A percentile compares a stretch with the other conserved stretches of the same genome.
Conservation (phyloP, 2,113 vertebrate species). For the Picathartes gymnocephalus region DNA sequence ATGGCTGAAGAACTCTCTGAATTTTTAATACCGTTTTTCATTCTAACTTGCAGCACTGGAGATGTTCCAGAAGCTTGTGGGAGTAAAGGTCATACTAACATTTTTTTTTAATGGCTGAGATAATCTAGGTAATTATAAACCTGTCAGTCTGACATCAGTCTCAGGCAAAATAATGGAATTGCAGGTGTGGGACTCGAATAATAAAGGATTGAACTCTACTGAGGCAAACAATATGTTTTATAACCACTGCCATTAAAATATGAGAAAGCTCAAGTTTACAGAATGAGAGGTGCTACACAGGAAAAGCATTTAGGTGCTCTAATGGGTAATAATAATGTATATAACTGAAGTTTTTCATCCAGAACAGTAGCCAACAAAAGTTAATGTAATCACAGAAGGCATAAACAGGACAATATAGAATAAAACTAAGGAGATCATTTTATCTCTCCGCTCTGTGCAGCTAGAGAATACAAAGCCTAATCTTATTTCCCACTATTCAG, state of each 20-base stretch:
- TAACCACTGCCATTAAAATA: neutral
- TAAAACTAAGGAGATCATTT: neutral
- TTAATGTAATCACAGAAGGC: neutral
- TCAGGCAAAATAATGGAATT: slow-evolving; percentile 5
- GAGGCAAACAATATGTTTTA: neutral
- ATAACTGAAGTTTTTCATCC: neutral
- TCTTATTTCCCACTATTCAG: neutral
- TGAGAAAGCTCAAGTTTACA: neutral
- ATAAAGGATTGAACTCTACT: neutral
- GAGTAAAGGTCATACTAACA: neutral
- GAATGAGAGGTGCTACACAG: neutral
- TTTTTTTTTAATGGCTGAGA: neutral
- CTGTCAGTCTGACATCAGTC: neutral
- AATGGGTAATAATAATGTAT: neutral
- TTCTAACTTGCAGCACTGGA: neutral
- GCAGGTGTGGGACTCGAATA: neutral
- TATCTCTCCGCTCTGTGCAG: neutral
- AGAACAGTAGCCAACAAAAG: neutral
- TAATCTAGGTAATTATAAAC: neutral
- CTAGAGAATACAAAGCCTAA: neutral
- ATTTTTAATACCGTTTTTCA: neutral
- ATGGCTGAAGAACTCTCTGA: neutral
- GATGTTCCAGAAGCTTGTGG: neutral
- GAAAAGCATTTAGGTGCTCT: neutral
- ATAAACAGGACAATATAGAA: neutral